Conservation (phyloP, 2,888 invertebrate species). For the Plutella xylostella region DNA sequence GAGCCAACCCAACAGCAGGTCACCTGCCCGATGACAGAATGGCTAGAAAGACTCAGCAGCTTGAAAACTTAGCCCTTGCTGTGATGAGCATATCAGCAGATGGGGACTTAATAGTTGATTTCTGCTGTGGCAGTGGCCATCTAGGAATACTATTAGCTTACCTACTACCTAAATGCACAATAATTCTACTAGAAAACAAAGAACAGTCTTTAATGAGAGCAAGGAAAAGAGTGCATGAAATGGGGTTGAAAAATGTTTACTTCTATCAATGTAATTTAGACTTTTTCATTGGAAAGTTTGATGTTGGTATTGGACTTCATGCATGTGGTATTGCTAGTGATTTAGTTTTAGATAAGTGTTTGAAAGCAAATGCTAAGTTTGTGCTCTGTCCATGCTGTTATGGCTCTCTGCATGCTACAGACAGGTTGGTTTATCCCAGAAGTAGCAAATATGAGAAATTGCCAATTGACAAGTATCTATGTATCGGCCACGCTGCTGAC, state of each 20-base stretch:
- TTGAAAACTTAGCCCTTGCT: slow-evolving; percentile 85
- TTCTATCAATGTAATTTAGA: slow-evolving; percentile 92
- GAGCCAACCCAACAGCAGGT: slow-evolving; percentile 82
- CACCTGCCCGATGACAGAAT: slow-evolving; percentile 81
- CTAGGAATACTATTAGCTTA: slow-evolving; percentile 88
- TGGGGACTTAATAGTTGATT: slow-evolving; percentile 86
- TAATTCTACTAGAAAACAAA: slow-evolving; percentile 92
- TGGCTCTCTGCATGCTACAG: slow-evolving; percentile 86
- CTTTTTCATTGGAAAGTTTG: slow-evolving; percentile 84
- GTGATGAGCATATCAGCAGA: slow-evolving; percentile 76
- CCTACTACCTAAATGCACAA: slow-evolving; percentile 79
- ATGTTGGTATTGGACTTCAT: slow-evolving; percentile 90
- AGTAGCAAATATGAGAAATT: slow-evolving; percentile 72
- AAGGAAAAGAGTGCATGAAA: slow-evolving; percentile 72
- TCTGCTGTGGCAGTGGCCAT: slow-evolving; percentile 95
- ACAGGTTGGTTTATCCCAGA: slow-evolving; percentile 84
- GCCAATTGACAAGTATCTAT: slow-evolving; percentile 75
- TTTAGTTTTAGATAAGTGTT: slow-evolving; percentile 87
- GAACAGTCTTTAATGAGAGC: slow-evolving; percentile 86
- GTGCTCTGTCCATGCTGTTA: slow-evolving; percentile 96
- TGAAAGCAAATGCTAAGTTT: slow-evolving; percentile 81
- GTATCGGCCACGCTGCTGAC: slow-evolving; percentile 91
- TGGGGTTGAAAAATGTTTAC: slow-evolving; percentile 79
- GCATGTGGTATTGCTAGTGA: slow-evolving; percentile 97
- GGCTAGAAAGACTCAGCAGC: slow-evolving; percentile 84